phyloP scores from a whole-genome alignment of 2,113 vertebrate genomes.

The Phodopus roborovskii region DNA sequence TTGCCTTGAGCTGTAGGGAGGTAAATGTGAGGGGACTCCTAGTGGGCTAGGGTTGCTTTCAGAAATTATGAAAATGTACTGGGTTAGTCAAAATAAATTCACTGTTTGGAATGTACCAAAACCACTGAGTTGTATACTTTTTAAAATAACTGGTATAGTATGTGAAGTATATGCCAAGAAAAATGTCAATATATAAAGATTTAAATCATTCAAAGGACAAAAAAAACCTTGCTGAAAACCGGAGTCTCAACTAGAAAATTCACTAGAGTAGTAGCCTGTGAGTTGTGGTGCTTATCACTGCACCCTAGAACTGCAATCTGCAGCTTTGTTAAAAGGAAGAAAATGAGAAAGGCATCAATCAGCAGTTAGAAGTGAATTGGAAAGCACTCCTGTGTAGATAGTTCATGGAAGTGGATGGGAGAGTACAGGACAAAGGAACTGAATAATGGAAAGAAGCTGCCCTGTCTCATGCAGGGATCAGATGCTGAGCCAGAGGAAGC shows the following conservation, averaged over 20 bases:
- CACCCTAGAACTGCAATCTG: not conserved
- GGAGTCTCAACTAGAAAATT: not conserved
- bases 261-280: not conserved
- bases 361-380: not conserved
- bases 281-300: not conserved
- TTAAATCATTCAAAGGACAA: not conserved
- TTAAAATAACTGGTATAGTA: not conserved
- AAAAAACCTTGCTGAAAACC: not conserved
- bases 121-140: not conserved
- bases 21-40: not conserved
- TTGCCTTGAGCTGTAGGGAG: not conserved
- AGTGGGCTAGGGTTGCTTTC: not conserved
- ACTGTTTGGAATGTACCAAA: not conserved
- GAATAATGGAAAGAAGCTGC: not conserved
- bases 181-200: not conserved
- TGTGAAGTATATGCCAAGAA: not conserved
- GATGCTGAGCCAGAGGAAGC: not conserved
- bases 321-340: not conserved
- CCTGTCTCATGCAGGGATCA: not conserved
- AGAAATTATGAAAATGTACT: not conserved
- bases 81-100: not conserved
- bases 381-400: not conserved
- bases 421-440: rapidly evolving
- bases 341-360: not conserved
- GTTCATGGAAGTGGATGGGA: not conserved